Percentiles rank a stretch among this genome's conserved stretches.
Evolutionary conservation across 2,888 invertebrate species (phyloP).

Genomic region (Drosophila mercatorum): DNA sequence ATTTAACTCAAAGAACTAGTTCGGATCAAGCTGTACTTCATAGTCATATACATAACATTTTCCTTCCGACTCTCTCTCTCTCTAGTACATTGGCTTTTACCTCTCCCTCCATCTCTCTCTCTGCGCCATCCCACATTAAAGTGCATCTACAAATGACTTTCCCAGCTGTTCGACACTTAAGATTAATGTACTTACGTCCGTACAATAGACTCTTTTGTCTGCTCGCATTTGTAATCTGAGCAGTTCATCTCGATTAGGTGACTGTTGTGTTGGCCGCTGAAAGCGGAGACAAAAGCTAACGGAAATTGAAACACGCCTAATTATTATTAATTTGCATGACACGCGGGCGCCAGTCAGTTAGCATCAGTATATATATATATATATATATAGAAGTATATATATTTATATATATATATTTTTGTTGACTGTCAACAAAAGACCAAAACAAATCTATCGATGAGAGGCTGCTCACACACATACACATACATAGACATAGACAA

Average conservation of each 20-base stretch:
- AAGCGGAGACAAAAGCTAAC: conserved; percentile 40
- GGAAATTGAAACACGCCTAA: conserved; percentile 66
- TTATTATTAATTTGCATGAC: conserved; percentile 79
- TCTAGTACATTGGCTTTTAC: conserved; percentile 10
- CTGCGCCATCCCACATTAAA: neutral
- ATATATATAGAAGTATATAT: conserved; percentile 12
- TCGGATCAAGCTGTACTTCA: neutral
- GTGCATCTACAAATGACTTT: conserved; percentile 4
- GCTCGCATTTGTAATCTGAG: conserved; percentile 35
- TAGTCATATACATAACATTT: neutral
- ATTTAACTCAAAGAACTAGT: neutral
- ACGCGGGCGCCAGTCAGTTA: conserved; percentile 49
- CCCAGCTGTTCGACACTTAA: conserved; percentile 22
- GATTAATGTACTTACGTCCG: conserved; percentile 10
- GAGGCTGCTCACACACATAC: conserved; percentile 27
- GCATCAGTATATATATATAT: conserved; percentile 24
- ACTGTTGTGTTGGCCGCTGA: conserved; percentile 6
- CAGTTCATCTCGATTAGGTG: conserved; percentile 42
- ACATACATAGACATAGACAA: neutral
- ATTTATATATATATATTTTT: conserved; percentile 8
- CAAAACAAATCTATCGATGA: conserved; percentile 60
- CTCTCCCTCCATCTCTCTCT: neutral
- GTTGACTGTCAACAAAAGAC: conserved; percentile 42
- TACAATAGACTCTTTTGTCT: conserved; percentile 19
- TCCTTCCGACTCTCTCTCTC: neutral